These are phyloP conservation scores for Dioctria rufipes DNA, from an alignment of 2,888 invertebrate species.

Conservation along the genomic window DNA sequence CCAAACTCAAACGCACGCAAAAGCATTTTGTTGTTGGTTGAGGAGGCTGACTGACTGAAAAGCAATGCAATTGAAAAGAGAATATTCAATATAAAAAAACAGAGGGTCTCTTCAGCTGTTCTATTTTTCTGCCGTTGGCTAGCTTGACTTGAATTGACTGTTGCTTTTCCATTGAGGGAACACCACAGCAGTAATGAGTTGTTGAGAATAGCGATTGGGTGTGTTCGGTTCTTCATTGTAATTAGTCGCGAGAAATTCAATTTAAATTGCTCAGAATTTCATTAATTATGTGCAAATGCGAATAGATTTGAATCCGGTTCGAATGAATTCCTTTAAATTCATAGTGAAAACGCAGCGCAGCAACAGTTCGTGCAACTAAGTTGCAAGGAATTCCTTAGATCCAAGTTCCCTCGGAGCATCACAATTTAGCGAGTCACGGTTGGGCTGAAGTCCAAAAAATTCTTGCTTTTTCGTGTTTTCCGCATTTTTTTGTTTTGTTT, in stretches of 20 bases:
- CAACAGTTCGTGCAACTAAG: not conserved
- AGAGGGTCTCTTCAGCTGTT: not conserved
- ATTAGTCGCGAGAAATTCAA: constrained; percentile 15
- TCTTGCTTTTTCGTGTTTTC: constrained; percentile 7
- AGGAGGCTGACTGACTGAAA: too few relatives aligned
- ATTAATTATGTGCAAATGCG: not conserved
- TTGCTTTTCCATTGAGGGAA: constrained; percentile 5
- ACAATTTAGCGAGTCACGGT: not conserved
- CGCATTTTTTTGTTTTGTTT: constrained; percentile 1
- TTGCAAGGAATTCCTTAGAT: too few relatives aligned
- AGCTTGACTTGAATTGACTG: too few relatives aligned
- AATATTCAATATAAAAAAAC: not conserved
- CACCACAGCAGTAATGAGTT: constrained; percentile 12
- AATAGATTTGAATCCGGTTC: not conserved
- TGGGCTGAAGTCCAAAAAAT: constrained; percentile 23
- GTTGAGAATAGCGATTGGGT: constrained; percentile 21
- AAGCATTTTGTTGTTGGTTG: too few relatives aligned
- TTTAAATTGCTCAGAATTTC: not conserved
- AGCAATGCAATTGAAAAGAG: constrained; percentile 1
- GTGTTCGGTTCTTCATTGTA: not conserved
- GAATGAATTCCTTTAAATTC: not conserved
- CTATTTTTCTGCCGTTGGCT: too few relatives aligned
- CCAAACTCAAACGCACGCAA: not conserved
- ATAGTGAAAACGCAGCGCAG: not conserved
- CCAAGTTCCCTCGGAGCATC: not conserved